Conservation (phyloP, 2,888 invertebrate species). For the Cheiracanthium punctorium region DNA sequence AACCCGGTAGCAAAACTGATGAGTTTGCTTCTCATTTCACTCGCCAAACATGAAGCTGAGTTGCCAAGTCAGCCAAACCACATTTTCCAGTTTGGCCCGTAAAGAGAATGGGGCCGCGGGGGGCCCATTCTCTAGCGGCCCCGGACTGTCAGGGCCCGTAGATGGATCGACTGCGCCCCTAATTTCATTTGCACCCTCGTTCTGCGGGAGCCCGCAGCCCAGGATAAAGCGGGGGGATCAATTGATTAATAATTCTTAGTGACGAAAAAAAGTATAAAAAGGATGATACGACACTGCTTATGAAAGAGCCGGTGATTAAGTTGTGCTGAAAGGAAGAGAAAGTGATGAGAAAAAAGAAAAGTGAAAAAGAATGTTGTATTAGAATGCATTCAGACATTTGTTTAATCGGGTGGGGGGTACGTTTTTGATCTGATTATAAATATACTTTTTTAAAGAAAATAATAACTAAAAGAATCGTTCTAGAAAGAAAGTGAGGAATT, state of each 20-base stretch:
- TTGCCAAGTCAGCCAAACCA: conserved; percentile 32
- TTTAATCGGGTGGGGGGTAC: conserved; percentile 9
- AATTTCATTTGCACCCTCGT: conserved; percentile 66
- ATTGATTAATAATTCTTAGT: conserved; percentile 65
- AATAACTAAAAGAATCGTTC: too few relatives aligned
- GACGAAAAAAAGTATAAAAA: conserved; percentile 52
- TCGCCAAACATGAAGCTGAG: conserved; percentile 21
- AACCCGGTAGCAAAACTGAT: too few relatives aligned
- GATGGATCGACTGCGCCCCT: conserved; percentile 67
- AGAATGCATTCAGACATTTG: conserved; percentile 1
- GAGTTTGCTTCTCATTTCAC: background rate
- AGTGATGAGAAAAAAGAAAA: background rate
- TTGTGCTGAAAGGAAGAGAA: conserved; percentile 23
- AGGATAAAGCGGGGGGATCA: conserved; percentile 33
- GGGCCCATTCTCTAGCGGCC: conserved; percentile 53
- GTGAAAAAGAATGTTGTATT: background rate
- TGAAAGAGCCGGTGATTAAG: conserved; percentile 48
- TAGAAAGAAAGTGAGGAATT: background rate
- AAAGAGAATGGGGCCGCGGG: conserved; percentile 51
- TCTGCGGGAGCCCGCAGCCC: conserved; percentile 15
- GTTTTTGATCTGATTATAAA: background rate
- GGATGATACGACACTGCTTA: conserved; percentile 57
- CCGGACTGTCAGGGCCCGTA: conserved; percentile 57
- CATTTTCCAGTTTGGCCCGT: conserved; percentile 23
- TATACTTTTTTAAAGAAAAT: background rate